These are phyloP conservation scores for Azemiops feae DNA, from an alignment of 2,113 vertebrate genomes.

Conservation along the genomic window DNA sequence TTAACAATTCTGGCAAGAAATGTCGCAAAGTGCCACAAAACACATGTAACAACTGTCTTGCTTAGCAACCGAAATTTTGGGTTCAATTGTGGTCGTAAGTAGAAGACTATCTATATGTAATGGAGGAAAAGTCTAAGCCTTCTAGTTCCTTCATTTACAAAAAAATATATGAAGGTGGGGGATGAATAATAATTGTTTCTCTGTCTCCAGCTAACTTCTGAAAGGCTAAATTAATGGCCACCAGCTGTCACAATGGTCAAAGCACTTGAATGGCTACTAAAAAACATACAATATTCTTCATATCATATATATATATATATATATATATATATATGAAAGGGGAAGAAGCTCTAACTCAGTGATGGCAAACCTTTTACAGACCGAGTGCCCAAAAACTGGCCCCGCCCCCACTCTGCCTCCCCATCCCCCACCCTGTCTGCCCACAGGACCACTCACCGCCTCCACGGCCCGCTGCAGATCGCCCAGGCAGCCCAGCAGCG, in stretches of 20 bases:
- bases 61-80: too few species aligned
- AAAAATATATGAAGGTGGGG: not conserved
- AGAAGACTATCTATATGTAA: not conserved
- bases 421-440: too few species aligned
- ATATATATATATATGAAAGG: not conserved
- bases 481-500: too few species aligned
- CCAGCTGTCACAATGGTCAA: not conserved
- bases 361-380: too few species aligned
- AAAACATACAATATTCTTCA: not conserved
- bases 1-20: too few species aligned
- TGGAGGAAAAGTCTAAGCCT: not conserved
- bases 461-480: too few species aligned
- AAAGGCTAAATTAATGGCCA: not conserved
- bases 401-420: too few species aligned
- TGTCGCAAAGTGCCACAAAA: too few species aligned
- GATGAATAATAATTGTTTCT: not conserved
- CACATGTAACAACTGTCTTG: too few species aligned
- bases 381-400: too few species aligned
- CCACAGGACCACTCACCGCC: too few species aligned
- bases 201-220: not conserved
- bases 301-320: not conserved
- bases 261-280: not conserved
- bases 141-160: not conserved
- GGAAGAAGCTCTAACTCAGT: not conserved
- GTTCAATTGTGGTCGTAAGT: not conserved